phyloP scores from a whole-genome alignment of 2,888 invertebrate species.

The Caenorhabditis imperialis region DNA sequence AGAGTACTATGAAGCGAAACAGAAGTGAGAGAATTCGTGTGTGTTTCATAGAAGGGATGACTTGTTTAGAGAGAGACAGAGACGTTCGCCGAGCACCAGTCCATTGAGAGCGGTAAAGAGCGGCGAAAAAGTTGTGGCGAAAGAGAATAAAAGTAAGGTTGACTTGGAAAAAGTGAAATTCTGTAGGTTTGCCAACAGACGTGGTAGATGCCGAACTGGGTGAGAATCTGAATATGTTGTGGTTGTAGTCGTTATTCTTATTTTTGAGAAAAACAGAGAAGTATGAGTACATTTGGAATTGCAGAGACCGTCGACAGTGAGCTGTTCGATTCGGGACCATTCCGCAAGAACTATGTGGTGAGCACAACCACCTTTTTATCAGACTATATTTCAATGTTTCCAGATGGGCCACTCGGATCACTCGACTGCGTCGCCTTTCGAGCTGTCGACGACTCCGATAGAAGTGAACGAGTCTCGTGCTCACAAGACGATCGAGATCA shows the following conservation, averaged over 20 bases:
- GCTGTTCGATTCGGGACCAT: slow-evolving; percentile 73
- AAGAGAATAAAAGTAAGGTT: slow-evolving; percentile 17
- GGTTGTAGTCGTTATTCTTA: slow-evolving; percentile 6
- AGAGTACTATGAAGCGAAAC: slow-evolving; percentile 27
- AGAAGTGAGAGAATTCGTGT: slow-evolving; percentile 24
- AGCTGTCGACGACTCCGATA: slow-evolving; percentile 97
- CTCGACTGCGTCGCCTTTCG: slow-evolving; percentile 90
- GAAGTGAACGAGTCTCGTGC: slow-evolving; percentile 95
- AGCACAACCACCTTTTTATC: slow-evolving; percentile 4
- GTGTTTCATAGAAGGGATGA: slow-evolving; percentile 26
- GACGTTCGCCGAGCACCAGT: slow-evolving; percentile 12
- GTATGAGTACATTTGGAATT: too few species aligned
- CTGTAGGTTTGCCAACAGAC: slow-evolving; percentile 16
- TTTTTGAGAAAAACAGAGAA: too few species aligned
- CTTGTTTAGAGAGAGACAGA: slow-evolving; percentile 14
- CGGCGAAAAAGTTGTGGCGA: background rate
- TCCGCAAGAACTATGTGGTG: slow-evolving; percentile 64
- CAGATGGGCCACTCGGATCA: slow-evolving; percentile 59
- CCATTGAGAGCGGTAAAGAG: slow-evolving; percentile 1
- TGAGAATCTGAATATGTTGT: slow-evolving; percentile 40
- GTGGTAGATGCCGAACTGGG: slow-evolving; percentile 31
- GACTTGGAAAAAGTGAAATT: slow-evolving; percentile 7
- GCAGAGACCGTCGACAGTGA: slow-evolving; percentile 75
- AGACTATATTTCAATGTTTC: background rate
- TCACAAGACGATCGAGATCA: slow-evolving; percentile 89